Evolutionary conservation across 1,140 invertebrate genomes (phyloP).

Genomic region (Sinella curviseta): DNA sequence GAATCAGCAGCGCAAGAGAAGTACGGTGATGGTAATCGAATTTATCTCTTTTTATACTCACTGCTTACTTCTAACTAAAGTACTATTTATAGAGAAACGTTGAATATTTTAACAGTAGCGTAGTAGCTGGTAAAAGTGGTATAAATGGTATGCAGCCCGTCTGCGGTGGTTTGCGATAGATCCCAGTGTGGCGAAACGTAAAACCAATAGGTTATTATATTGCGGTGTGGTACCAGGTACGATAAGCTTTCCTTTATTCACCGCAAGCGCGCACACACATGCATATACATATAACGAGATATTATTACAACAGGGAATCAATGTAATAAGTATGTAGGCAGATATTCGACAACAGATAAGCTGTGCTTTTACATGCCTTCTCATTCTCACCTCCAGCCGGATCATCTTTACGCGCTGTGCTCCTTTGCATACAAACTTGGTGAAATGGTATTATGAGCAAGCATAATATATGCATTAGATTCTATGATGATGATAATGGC

Average conservation of each 20-base stretch:
- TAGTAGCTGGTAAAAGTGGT: neutral
- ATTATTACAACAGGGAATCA: neutral
- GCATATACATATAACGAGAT: neutral
- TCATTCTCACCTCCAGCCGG: neutral
- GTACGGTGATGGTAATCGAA: neutral
- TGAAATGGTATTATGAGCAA: neutral
- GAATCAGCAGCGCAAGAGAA: neutral
- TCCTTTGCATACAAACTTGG: neutral
- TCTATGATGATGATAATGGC: neutral
- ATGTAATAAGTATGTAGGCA: neutral
- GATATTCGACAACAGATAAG: neutral
- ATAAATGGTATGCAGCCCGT: neutral
- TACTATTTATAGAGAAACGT: too few species aligned
- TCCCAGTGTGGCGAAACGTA: constrained; percentile 2
- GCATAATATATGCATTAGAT: neutral
- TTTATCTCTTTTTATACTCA: neutral
- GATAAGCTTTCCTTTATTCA: neutral
- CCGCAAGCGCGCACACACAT: neutral
- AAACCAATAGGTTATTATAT: neutral
- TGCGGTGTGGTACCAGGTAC: neutral
- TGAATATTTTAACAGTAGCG: neutral
- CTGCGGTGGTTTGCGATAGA: neutral
- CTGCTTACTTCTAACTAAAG: too few species aligned
- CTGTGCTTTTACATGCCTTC: neutral
- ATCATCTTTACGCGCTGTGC: neutral